These are phyloP conservation scores for Zonotrichia albicollis DNA, from an alignment of 2,797 vertebrate genomes.

Conservation along the genomic window DNA sequence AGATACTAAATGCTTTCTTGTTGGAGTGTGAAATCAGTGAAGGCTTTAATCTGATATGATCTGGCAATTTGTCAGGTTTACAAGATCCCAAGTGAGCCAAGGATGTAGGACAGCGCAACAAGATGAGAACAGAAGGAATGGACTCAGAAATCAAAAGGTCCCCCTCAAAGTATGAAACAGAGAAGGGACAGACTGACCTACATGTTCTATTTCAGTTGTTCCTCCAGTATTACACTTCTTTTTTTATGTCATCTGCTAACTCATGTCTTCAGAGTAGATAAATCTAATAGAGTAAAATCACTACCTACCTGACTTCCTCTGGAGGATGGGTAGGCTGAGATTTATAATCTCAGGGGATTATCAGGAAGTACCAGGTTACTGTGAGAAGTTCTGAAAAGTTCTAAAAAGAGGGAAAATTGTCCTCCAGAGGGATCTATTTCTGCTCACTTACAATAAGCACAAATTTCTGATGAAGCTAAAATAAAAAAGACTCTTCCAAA, in stretches of 20 bases:
- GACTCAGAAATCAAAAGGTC: background rate
- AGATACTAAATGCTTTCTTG: conserved; percentile 31
- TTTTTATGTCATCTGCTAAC: background rate
- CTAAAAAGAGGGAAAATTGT: background rate
- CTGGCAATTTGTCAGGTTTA: conserved; percentile 32
- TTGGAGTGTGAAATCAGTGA: conserved; percentile 46
- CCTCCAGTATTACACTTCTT: background rate
- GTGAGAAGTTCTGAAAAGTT: background rate
- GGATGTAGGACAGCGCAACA: background rate
- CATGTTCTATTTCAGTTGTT: background rate
- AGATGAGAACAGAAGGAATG: background rate
- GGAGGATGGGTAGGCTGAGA: background rate
- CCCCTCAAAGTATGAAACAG: background rate
- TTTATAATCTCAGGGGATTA: background rate
- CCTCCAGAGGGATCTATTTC: background rate
- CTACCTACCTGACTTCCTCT: background rate
- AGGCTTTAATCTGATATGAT: conserved; percentile 17
- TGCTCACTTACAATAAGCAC: background rate
- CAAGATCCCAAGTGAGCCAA: background rate
- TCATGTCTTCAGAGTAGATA: background rate
- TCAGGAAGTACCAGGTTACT: background rate
- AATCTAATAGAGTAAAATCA: background rate
- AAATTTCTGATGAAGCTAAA: background rate
- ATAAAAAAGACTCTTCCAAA: background rate
- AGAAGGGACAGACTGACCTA: background rate